Percentiles rank a stretch among this genome's conserved stretches.
phyloP scores from a whole-genome alignment of 53 echinoderm and acorn worm genomes.

The Zoroaster sp. region DNA sequence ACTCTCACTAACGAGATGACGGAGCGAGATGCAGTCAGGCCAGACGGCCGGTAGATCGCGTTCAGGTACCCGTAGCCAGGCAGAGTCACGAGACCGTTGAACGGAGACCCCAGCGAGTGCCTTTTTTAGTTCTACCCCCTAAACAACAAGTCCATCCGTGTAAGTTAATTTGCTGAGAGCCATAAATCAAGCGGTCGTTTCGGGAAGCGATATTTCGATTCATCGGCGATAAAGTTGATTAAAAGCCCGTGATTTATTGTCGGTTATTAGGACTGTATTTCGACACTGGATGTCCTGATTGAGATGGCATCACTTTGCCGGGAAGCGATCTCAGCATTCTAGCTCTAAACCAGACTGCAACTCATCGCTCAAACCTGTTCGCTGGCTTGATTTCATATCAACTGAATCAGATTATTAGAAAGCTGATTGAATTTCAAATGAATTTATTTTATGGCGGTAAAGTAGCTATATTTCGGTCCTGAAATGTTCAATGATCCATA shows the following conservation, averaged over 20 bases:
- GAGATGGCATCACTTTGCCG: background rate
- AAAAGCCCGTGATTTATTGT: constrained; percentile 51
- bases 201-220: constrained; percentile 51
- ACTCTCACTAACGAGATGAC: constrained; percentile 26
- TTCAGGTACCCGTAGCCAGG: constrained; percentile 30
- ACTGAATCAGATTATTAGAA: constrained; percentile 22
- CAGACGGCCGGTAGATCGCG: background rate
- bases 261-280: constrained; percentile 41
- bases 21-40: constrained; percentile 11
- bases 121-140: background rate
- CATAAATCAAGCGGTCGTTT: constrained; percentile 45
- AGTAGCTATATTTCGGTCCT: background rate
- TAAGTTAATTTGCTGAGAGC: constrained; percentile 51
- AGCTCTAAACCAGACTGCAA: background rate
- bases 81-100: constrained; percentile 18
- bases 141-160: background rate
- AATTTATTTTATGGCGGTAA: background rate
- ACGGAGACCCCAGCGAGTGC: background rate
- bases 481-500: background rate
- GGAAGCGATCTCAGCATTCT: background rate
- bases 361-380: constrained; percentile 41
- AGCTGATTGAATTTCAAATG: constrained; percentile 52
- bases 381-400: constrained; percentile 31
- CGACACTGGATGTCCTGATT: constrained; percentile 28
- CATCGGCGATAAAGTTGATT: constrained; percentile 59